Evolutionary conservation across 2,797 vertebrate genomes (phyloP).

Genomic region (Phrynocephalus vlangalii): DNA sequence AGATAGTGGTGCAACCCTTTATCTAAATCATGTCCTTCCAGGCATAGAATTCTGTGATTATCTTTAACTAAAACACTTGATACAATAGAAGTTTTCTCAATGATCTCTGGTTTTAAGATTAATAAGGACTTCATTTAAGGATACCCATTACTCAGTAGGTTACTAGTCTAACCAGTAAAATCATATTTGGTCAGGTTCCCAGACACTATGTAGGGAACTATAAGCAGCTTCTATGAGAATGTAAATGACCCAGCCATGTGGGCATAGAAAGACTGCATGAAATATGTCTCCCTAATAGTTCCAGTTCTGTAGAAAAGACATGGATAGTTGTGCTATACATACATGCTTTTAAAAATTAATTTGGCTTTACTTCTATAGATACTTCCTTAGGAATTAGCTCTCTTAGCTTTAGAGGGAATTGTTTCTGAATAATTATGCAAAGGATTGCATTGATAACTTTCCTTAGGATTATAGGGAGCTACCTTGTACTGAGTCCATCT

Average conservation of each 20-base stretch:
- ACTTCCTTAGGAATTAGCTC: not conserved
- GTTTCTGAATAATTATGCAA: not conserved
- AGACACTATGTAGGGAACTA: not conserved
- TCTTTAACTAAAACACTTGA: too few relatives aligned
- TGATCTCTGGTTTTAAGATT: too few relatives aligned
- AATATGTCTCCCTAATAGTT: too few relatives aligned
- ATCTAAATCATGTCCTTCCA: too few relatives aligned
- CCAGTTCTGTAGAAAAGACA: not conserved
- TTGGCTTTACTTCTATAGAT: not conserved
- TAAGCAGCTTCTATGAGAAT: not conserved
- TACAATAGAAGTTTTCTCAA: too few relatives aligned
- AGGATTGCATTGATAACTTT: not conserved
- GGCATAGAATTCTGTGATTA: too few relatives aligned
- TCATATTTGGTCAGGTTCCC: not conserved
- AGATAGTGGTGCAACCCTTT: too few relatives aligned
- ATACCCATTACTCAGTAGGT: not conserved
- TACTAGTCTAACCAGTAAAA: not conserved
- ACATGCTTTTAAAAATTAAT: not conserved
- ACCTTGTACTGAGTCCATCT: not conserved
- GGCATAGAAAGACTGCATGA: not conserved
- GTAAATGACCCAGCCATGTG: not conserved
- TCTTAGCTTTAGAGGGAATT: not conserved
- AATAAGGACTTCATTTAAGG: too few relatives aligned
- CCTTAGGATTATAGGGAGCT: not conserved
- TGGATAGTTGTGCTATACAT: not conserved